Base-by-base conservation (phyloP, 2,113 vertebrate genomes). In the Grantiella picta region DNA sequence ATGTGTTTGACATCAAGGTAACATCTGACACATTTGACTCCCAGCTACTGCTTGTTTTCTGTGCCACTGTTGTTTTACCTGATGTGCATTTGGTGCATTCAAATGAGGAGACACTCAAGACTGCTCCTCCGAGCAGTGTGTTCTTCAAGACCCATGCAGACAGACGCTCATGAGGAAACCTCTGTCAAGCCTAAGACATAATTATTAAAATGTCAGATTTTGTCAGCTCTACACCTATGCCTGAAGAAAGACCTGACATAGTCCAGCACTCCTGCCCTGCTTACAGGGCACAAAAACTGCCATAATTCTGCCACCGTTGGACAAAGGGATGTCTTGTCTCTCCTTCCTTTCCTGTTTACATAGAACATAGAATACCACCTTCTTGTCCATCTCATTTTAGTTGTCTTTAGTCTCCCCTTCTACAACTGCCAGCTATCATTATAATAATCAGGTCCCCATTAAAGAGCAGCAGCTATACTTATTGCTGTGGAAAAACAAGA, bases 51-150 rank as follows among this genome's bases (percentile, higher is more conserved):
- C 12, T 75, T 27, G 31, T 79, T 33, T 85, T 35, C 21, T 61
- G 21, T 49, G 40, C 56, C 54, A 19, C n/a, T n/a, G 21, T 9
- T 33, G 16, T 56, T 77, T 38, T 17, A 31, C 20, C 66, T 56
- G 35, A 21, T 59, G 12, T 44, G 29, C 11, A 61, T 60, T 38
- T 69, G 21, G 9, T 68, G 28, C 19, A 23, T 49, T 72, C 38
- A 69, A n/a, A 72, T 16, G 16, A 83, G n/a, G 10, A 57, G 8
- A 36, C 12, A 28, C 9, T 50, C 22, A 49, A 79, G 31, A 63
- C 14, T 66, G 11, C 23, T 63, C 16, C 23, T 61, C 42, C 3
- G 0, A 86, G 9, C 29, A 2, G 7, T 10, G 15, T 27, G 3
- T 61, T 87, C 11, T 71, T 49, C 66, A 57, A 82, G 52, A 85